Percentiles rank a stretch among this genome's conserved stretches.
Evolutionary conservation across 2,113 vertebrate genomes (phyloP).

Genomic region (Alethe diademata): DNA sequence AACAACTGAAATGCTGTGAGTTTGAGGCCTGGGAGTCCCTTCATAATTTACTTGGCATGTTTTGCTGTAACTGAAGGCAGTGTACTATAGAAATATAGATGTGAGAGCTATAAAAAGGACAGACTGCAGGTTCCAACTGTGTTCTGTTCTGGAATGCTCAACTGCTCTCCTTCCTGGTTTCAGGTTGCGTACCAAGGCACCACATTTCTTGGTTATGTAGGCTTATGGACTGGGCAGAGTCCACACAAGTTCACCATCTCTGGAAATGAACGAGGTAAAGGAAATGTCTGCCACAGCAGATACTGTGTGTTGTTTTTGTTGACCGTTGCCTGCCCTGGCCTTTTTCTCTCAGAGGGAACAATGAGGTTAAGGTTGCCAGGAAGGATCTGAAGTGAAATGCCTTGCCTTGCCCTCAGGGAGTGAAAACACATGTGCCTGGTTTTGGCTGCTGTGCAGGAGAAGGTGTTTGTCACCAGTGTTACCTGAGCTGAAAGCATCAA

Average conservation of each 20-base stretch:
- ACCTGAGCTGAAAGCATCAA: not conserved
- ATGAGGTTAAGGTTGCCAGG: not conserved
- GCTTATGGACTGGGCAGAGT: constrained; percentile 94
- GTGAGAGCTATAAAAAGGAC: not conserved
- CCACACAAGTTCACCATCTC: constrained; percentile 88
- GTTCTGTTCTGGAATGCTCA: not conserved
- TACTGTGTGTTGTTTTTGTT: rapidly evolving
- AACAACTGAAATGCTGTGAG: not conserved
- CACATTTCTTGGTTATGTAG: constrained; percentile 89
- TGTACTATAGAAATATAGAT: rapidly evolving
- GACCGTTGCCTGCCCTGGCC: not conserved
- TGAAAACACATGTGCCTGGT: not conserved
- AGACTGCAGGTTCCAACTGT: not conserved
- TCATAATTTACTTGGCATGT: not conserved
- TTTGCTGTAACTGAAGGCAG: not conserved
- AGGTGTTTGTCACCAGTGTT: not conserved
- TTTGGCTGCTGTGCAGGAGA: not conserved
- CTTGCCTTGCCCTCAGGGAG: not conserved
- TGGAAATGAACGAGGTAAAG: constrained; percentile 85
- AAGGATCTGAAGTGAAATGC: not conserved
- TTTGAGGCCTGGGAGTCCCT: not conserved
- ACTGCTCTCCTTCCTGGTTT: not conserved
- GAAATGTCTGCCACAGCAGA: rapidly evolving
- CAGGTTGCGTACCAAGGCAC: constrained; percentile 87
- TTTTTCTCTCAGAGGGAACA: not conserved